Evolutionary conservation across 1,140 invertebrate genomes (phyloP).

Genomic region (Drosophila chauvacae): DNA sequence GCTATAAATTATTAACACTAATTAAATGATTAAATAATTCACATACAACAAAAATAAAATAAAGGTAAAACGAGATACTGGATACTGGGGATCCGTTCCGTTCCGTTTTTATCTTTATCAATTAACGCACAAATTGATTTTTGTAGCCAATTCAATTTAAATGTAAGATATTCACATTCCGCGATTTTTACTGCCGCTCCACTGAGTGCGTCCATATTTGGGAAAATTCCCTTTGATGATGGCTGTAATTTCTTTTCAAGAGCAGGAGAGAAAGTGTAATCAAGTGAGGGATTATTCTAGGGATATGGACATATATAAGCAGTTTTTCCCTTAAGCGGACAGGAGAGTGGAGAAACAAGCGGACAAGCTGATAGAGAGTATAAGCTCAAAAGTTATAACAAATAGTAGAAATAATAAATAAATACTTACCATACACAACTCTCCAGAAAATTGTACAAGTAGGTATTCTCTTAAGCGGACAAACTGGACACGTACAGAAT

Average conservation of each 20-base stretch:
- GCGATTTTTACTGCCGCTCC: conserved; percentile 23
- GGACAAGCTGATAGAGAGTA: neutral
- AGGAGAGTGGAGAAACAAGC: too few species aligned
- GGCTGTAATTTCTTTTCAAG: neutral
- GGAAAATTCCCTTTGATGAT: conserved; percentile 35
- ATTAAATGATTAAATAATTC: conserved; percentile 68
- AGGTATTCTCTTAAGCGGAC: neutral
- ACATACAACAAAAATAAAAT: neutral
- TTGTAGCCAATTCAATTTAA: conserved; percentile 49
- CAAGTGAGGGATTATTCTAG: neutral
- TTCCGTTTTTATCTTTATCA: conserved; percentile 48
- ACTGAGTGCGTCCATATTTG: neutral
- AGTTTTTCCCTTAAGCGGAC: neutral
- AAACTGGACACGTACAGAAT: neutral
- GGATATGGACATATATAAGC: too few species aligned
- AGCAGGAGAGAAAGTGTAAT: neutral
- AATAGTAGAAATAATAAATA: neutral
- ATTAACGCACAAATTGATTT: conserved; percentile 67
- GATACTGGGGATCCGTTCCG: neutral
- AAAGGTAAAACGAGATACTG: neutral
- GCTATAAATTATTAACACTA: conserved; percentile 70
- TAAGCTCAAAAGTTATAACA: neutral
- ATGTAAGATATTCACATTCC: conserved; percentile 41
- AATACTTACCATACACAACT: neutral
- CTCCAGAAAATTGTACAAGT: neutral